phyloP scores from a whole-genome alignment of 2,888 invertebrate genomes.

The Rhorus exstirpatorius region DNA sequence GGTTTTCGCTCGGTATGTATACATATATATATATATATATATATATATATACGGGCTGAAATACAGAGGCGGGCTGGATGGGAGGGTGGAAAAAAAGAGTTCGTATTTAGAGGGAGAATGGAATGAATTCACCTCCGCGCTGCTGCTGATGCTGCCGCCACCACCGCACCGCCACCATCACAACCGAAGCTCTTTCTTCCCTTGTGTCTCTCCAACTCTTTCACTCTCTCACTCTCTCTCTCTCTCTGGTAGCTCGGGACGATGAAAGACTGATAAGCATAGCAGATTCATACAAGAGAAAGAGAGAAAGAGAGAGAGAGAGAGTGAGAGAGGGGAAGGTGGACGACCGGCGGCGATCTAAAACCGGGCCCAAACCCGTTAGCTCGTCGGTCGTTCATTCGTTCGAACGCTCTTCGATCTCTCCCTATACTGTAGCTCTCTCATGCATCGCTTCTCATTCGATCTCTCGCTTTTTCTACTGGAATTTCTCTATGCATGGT shows the following conservation, averaged over 20 bases:
- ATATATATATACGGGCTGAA: slow-evolving; percentile 19
- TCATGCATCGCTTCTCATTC: slow-evolving; percentile 45
- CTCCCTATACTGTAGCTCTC: slow-evolving; percentile 38
- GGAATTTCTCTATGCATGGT: slow-evolving; percentile 52
- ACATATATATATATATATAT: slow-evolving; percentile 7
- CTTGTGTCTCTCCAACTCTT: slow-evolving; percentile 5
- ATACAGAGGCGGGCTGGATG: slow-evolving; percentile 31
- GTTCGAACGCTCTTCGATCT: slow-evolving; percentile 76
- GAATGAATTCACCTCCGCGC: slow-evolving; percentile 85
- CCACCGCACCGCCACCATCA: slow-evolving; percentile 39
- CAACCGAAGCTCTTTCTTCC: slow-evolving; percentile 42
- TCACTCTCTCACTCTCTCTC: slow-evolving; percentile 2
- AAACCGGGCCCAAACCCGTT: slow-evolving; percentile 78
- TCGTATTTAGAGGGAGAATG: slow-evolving; percentile 85
- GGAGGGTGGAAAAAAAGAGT: slow-evolving; percentile 80
- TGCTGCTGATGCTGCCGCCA: slow-evolving; percentile 38
- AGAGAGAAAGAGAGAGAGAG: slow-evolving; percentile 46
- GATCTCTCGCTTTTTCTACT: slow-evolving; percentile 62
- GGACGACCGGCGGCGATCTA: slow-evolving; percentile 78
- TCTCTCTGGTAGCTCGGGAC: slow-evolving; percentile 72
- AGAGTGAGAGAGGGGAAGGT: slow-evolving; percentile 41
- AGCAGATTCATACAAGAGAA: slow-evolving; percentile 84
- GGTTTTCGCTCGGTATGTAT: slow-evolving; percentile 80
- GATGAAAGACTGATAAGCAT: slow-evolving; percentile 86
- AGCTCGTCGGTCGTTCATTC: slow-evolving; percentile 74